A percentile compares a stretch with the other conserved stretches of the same genome.
Evolutionary conservation across 2,113 vertebrate genomes (phyloP).

Genomic region (Tor tambroides): DNA sequence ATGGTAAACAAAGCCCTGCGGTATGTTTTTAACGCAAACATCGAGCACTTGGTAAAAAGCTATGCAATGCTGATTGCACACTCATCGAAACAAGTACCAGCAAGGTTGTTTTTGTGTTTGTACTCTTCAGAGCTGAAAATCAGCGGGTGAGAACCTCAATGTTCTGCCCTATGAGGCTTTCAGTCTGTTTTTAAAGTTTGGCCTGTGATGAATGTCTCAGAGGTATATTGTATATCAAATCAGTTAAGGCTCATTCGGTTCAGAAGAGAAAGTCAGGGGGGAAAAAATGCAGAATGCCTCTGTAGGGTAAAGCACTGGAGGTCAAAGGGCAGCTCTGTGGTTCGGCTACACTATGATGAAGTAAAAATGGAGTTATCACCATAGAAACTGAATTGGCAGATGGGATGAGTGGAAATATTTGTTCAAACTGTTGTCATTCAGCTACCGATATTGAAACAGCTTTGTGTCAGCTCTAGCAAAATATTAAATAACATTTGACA

Average conservation of each 20-base stretch:
- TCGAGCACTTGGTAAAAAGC: background rate
- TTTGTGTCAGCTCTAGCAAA: constrained; percentile 17
- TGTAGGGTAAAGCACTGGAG: background rate
- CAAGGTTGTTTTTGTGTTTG: constrained; percentile 25
- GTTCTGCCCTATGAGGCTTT: background rate
- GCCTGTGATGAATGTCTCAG: background rate
- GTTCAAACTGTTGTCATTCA: constrained; percentile 37
- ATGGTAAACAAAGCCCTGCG: too few relatives aligned
- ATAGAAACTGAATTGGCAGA: background rate
- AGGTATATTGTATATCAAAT: constrained; percentile 8
- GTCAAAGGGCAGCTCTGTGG: constrained; percentile 8
- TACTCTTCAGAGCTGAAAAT: background rate
- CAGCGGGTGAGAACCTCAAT: background rate
- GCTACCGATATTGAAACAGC: constrained; percentile 25
- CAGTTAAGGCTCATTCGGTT: constrained; percentile 1
- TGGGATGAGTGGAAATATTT: constrained; percentile 31
- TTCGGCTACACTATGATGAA: background rate
- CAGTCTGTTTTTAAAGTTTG: constrained; percentile 7
- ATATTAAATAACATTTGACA: background rate
- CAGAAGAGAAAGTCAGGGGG: background rate
- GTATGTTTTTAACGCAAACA: too few relatives aligned
- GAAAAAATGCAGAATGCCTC: constrained; percentile 1
- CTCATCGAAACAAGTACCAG: background rate
- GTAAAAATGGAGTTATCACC: constrained; percentile 25
- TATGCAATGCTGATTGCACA: background rate